Base-by-base conservation (phyloP, 2,888 invertebrate genomes). In the Luperina testacea region DNA sequence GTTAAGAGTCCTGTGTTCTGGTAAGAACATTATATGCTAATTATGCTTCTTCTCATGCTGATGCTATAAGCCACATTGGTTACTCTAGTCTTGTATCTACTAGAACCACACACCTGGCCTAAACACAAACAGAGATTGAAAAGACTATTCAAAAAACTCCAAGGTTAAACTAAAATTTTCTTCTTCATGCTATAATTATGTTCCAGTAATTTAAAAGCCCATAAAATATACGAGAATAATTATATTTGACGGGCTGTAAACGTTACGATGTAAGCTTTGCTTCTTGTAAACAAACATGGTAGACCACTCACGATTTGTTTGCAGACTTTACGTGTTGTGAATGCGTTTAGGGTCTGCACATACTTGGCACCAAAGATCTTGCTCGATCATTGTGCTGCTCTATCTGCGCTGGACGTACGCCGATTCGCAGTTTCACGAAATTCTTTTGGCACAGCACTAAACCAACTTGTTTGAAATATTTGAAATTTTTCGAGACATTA, bases 251-350 rank as follows among this genome's bases (percentile, higher is more conserved):
- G 59, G 20, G 64, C 69, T 42, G 45, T 88, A 77, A 87, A 84
- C 32, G 57, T 70, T 79, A 69, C 27, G n/a, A 42, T 80, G 75
- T 69, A 53, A 51, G 71, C 48, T 70, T 71, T 67, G 74, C 65
- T 73, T 80, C 71, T 63, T 69, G 61, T 78, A 81, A 86, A 86
- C 78, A 85, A 88, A 82, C 69, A 84, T 63, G 71, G 75, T 78
- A 48, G 53, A 83, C 86, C 82, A 84, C 85, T 89, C 80, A 83
- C 75, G 77, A 85, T 78, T 71, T 85, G 77, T 73, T 77, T 82
- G 65, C 68, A 42, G 77, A 78, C 48, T 75, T 73, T 59, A 80
- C 61, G 61, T 53, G 27, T 61, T 80, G 51, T 51, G 51, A 24
- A 51, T 15, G 15, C 24, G 59, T 24, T 77, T 20, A 51, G 11